Evolutionary conservation across 2,888 invertebrate genomes (phyloP), one percentile per base, ranked within the genome.

Genomic region (Selenia dentaria): DNA sequence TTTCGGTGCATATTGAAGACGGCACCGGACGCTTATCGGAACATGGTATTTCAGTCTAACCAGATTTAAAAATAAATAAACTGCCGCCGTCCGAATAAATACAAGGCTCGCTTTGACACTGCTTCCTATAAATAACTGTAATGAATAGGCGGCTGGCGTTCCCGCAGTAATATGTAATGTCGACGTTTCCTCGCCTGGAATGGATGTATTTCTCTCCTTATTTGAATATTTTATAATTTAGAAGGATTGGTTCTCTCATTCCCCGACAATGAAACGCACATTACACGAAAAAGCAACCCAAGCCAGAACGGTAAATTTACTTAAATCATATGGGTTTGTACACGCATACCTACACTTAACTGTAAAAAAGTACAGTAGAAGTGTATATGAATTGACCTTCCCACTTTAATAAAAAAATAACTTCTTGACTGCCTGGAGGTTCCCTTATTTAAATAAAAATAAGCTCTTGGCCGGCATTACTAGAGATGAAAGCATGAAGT

Each of bases 91-190:
- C 80, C 83, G 81, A 83, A 82, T 85, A 86, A 84, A 86, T 83
- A 85, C 82, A 80, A 80, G 74, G 74, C 80, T 66, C 76, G 76
- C 74, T 87, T 85, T 86, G 86, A 86, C 86, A 88, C 75, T 77
- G 81, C 74, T 79, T 70, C 79, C 85, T 86, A 89, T 89, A 87
- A 89, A 89, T 89, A 88, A 86, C 74, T 67, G 82, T 88, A 89
- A 88, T 89, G 87, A 87, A 87, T 88, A 83, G 86, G 78, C 77
- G 77, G 77, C 70, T 75, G 78, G 74, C 83, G 78, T 78, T 74
- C 81, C 78, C 77, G 78, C 75, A 74, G 81, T 75, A 79, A 84
- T 83, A 79, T 79, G 84, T 85, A 85, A 85, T 82, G 83, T 78
- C 74, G 77, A 79, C 79, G 72, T 81, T 80, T 82, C 79, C 83